These are phyloP conservation scores for Cichladusa arquata DNA, from an alignment of 2,113 vertebrate genomes.

Conservation along the genomic window DNA sequence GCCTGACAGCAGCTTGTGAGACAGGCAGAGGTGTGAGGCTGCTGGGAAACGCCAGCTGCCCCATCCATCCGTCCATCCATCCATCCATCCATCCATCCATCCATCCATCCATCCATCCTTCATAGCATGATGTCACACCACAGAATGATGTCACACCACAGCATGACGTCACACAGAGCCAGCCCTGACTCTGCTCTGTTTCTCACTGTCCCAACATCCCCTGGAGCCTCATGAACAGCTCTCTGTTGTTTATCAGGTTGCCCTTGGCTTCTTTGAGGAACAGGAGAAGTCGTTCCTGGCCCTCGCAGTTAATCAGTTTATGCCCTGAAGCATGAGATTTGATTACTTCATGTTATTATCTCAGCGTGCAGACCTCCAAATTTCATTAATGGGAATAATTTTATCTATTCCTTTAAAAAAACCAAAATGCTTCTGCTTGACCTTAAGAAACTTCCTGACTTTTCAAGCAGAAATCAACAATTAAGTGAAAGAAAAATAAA, in stretches of 20 bases:
- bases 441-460: conserved; percentile 18
- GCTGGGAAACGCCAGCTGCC: not conserved
- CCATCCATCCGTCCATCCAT: too few species aligned
- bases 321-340: conserved; percentile 72
- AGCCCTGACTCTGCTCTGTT: fast-evolving
- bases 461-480: conserved; percentile 35
- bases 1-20: not conserved
- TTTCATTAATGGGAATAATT: conserved; percentile 53
- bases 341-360: conserved; percentile 56
- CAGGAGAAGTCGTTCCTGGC: not conserved
- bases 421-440: not conserved
- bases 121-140: too few species aligned
- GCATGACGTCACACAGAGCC: fast-evolving
- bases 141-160: too few species aligned
- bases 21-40: not conserved
- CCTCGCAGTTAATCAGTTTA: conserved; percentile 46
- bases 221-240: not conserved
- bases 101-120: too few species aligned
- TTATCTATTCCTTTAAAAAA: conserved; percentile 21
- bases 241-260: not conserved
- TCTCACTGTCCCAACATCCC: fast-evolving
- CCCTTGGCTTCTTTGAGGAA: not conserved
- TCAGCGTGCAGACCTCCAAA: conserved; percentile 2
- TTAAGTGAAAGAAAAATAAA: not conserved
- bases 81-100: too few species aligned